Evolutionary conservation across 2,888 invertebrate genomes (phyloP).

Genomic region (Biston stratarius): DNA sequence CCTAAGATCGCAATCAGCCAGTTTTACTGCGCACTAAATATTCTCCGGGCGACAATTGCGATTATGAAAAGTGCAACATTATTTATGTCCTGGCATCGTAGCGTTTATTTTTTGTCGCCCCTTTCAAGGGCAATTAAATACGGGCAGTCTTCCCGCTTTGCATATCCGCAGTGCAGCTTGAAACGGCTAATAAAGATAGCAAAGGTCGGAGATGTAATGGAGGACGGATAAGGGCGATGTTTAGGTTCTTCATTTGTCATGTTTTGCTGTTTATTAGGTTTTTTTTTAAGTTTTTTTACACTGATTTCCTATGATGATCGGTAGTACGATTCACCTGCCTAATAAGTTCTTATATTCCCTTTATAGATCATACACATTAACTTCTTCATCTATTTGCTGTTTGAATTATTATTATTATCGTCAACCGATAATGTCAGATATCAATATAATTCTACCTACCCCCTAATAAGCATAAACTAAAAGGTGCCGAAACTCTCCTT

Average conservation of each 20-base stretch:
- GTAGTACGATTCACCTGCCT: too few species aligned
- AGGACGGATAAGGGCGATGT: conserved; percentile 41
- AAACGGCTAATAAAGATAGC: conserved; percentile 77
- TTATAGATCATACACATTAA: too few species aligned
- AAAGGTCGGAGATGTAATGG: conserved; percentile 68
- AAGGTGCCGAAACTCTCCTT: conserved; percentile 21
- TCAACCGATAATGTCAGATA: not conserved
- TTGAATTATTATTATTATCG: not conserved
- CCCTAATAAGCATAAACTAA: not conserved
- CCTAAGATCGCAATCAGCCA: conserved; percentile 68
- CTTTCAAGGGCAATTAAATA: conserved; percentile 87
- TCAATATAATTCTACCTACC: not conserved
- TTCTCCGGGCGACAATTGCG: conserved; percentile 86
- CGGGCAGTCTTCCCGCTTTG: conserved; percentile 83
- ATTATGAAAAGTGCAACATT: conserved; percentile 87
- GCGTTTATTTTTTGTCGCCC: conserved; percentile 84
- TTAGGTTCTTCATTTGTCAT: conserved; percentile 17
- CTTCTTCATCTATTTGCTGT: too few species aligned
- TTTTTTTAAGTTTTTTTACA: too few species aligned
- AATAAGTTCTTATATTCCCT: too few species aligned
- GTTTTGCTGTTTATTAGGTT: too few species aligned
- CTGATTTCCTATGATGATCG: too few species aligned
- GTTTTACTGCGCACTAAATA: conserved; percentile 85
- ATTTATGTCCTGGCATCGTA: conserved; percentile 77
- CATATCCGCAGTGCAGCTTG: conserved; percentile 75